Evolutionary conservation across 1,140 invertebrate genomes (phyloP), one percentile per base, ranked within the genome.

Genomic region (Scaptomyza montana): DNA sequence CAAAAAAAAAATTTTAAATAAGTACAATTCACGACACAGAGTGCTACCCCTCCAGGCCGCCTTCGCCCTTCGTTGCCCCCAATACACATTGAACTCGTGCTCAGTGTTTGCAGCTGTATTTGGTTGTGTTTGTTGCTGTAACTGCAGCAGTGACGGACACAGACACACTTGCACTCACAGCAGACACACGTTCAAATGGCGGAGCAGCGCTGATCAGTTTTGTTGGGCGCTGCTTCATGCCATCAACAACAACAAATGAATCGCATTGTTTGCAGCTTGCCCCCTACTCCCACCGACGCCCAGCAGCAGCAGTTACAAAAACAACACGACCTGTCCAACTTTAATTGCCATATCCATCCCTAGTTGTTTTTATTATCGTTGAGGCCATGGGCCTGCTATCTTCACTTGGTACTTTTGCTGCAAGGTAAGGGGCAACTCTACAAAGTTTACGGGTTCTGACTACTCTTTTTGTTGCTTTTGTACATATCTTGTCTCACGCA

Each of bases 171-270:
- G 50, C 12, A 69, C 1, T 25, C 21, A 25, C 28, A 39, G 36
- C 53, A 33, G 30, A 19, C 51, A 71, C 25, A 55, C 60, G 61
- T 28, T 28, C 45, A 54, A 13, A 54, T 39, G 54, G 47, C 64
- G 51, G 45, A 13, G 36, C 33, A 67, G 50, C 16, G 47, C 53
- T 47, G 66, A 74, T 69, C 65, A 63, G 21, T 63, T 49, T 63
- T 64, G 67, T 71, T 77, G 66, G 63, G 61, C 71, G 21, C 54
- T 59, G 33, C 56, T 60, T 50, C 61, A 74, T 67, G 76, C 62
- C 73, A 75, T 5, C 30, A 33, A 33, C 76, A 77, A 66, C 73
- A 76, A 72, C 74, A 76, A 76, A 78, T 73, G 61, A 67, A 73
- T 68, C 61, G 74, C 74, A 78, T 77, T 78, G 74, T 78, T 75